Conservation (phyloP, 1,140 invertebrate species). For the Caerostris extrusa region DNA sequence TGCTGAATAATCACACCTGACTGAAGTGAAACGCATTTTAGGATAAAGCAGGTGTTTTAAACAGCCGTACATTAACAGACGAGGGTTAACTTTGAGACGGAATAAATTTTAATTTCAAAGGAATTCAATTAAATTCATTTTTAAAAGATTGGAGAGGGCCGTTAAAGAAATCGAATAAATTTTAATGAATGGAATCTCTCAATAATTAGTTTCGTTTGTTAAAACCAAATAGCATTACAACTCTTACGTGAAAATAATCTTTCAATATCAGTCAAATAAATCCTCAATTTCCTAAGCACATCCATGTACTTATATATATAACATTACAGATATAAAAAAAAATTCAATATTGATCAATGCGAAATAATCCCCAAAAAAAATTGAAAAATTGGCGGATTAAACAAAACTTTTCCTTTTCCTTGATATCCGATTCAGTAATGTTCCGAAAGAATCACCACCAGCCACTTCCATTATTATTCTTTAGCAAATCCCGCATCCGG, state of each 20-base stretch:
- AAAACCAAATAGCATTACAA: no score
- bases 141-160: background rate
- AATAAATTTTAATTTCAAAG: slow-evolving; percentile 6
- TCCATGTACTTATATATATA: no score
- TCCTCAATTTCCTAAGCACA: no score
- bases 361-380: no score
- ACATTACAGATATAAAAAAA: no score
- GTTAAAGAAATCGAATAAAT: background rate
- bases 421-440: background rate
- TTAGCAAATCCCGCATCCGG: slow-evolving; percentile 37
- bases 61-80: background rate
- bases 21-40: background rate
- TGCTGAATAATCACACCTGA: slow-evolving; percentile 28
- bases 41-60: slow-evolving; percentile 28
- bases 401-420: background rate
- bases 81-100: background rate
- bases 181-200: background rate
- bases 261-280: no score
- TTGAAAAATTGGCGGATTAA: no score
- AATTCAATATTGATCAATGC: no score
- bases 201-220: no score
- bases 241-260: no score
- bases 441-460: slow-evolving; percentile 4
- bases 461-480: slow-evolving; percentile 47
- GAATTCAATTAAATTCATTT: slow-evolving; percentile 15